Evolutionary conservation across 2,113 vertebrate species (phyloP), one percentile per base, ranked within the genome.

Genomic region (Galeopterus variegatus): DNA sequence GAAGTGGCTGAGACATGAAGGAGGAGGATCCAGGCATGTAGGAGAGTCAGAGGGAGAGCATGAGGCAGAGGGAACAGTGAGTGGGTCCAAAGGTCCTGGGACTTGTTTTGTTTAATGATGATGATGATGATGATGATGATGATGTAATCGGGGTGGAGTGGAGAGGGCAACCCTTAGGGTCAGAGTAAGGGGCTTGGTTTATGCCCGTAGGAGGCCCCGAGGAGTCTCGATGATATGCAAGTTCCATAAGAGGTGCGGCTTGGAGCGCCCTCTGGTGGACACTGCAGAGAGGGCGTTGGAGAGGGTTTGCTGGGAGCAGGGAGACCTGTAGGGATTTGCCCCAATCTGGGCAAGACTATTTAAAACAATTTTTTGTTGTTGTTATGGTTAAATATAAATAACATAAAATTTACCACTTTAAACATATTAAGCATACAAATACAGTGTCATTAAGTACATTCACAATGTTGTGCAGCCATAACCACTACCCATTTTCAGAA

Each of bases 211-310:
- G 36, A 62, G 26, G 14, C 6, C 0, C 19, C 11, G 45, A n/a
- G 12, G 15, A 60, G 48, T 36, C 69, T 14, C 13, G 54, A 17
- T 14, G 54, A 56, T 12, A 56, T 12, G 54, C 41, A 41, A 41
- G 17, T 56, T 17, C 31, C 64, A 21, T 70, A 33, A 23, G 18
- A 56, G 76, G 23, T 5, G 62, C 7, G 19, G 62, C n/a, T 24
- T 21, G n/a, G 62, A 11, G 88, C 48, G 11, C 84, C 89, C 84
- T 64, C 93, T 85, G 31, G 84, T 60, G 96, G 89, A 5, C 89
- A 11, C 10, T 26, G 24, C 17, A 0, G 50, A 11, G 62, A 58
- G 6, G 11, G 4, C 1, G 15, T 8, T 31, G 77, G 50, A 84
- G 60, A 67, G 54, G 19, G n/a, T 33, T 6, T 15, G 12, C 41